Evolutionary conservation across 2,113 vertebrate species (phyloP).

Genomic region (Actenoides lindsayi): DNA sequence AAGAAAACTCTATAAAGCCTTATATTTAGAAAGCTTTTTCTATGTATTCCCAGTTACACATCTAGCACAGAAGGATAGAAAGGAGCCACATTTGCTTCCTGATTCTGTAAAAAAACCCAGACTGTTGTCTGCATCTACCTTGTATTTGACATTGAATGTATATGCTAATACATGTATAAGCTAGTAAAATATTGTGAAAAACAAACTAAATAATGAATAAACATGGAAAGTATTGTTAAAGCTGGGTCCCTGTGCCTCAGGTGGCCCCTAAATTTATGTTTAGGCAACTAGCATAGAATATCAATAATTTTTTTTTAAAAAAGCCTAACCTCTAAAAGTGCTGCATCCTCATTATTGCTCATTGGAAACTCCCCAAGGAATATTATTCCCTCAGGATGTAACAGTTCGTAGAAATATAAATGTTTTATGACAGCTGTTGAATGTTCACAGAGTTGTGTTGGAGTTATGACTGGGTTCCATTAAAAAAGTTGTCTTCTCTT

Average conservation of each 20-base stretch:
- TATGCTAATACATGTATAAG: background rate
- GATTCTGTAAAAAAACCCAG: background rate
- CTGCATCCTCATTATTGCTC: background rate
- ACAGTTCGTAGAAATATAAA: background rate
- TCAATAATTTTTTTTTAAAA: background rate
- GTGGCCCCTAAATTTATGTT: background rate
- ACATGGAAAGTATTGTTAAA: background rate
- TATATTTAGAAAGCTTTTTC: background rate
- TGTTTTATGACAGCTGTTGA: background rate
- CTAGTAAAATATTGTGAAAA: background rate
- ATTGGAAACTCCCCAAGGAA: background rate
- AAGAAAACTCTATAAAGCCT: background rate
- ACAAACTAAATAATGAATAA: background rate
- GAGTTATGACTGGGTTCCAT: background rate
- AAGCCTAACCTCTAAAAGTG: background rate
- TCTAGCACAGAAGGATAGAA: background rate
- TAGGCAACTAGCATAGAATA: background rate
- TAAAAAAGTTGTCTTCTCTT: background rate
- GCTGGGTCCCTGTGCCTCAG: background rate
- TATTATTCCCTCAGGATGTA: background rate
- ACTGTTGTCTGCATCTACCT: background rate
- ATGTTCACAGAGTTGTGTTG: background rate
- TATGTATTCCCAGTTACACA: background rate
- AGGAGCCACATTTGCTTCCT: accelerated
- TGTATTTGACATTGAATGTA: background rate